phyloP scores from a whole-genome alignment of 2,797 vertebrate species.

The Anas bernieri region DNA sequence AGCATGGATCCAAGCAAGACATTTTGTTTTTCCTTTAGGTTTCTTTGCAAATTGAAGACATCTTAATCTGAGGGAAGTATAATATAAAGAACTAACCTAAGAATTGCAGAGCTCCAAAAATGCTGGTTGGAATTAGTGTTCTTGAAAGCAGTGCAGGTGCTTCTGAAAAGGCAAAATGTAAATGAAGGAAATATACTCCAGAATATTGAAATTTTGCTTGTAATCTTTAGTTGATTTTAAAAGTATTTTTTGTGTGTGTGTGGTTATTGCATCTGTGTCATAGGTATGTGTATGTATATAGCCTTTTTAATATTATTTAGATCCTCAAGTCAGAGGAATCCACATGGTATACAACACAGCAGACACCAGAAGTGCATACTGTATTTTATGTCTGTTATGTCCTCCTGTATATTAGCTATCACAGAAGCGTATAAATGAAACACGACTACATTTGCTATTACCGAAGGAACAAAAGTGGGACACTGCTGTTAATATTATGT shows the following conservation, averaged over 20 bases:
- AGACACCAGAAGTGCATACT: not conserved
- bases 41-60: not conserved
- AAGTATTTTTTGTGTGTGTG: not conserved
- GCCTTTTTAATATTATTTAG: not conserved
- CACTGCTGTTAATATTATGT: not conserved
- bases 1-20: not conserved
- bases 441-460: not conserved
- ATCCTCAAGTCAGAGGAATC: not conserved
- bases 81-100: not conserved
- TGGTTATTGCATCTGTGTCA: not conserved
- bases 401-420: not conserved
- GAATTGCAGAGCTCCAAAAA: not conserved
- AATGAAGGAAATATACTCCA: not conserved
- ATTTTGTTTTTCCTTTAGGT: not conserved
- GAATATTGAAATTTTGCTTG: not conserved
- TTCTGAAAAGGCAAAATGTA: not conserved
- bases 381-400: not conserved
- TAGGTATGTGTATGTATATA: not conserved
- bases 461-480: not conserved
- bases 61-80: not conserved
- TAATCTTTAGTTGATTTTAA: not conserved
- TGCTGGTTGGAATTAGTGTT: not conserved
- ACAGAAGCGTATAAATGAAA: not conserved
- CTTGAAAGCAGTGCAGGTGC: not conserved
- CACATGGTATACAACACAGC: not conserved